Percentiles rank a stretch among this genome's conserved stretches.
Conservation (phyloP, 2,888 invertebrate species). For the Neoitamus cyanurus region DNA sequence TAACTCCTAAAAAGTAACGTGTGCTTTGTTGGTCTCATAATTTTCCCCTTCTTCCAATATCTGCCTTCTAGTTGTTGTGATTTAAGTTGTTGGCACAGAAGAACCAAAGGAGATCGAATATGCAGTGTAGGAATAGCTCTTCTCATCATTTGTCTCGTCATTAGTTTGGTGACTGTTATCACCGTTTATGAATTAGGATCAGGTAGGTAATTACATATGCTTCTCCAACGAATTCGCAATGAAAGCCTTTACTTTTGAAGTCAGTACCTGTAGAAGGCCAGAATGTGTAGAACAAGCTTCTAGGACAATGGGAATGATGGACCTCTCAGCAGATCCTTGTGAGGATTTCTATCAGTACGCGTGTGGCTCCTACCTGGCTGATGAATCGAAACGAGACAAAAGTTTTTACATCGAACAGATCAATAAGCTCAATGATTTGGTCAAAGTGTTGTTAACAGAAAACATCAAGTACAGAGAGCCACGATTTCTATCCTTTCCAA, state of each 20-base stretch:
- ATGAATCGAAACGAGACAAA: background rate
- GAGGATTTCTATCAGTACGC: constrained; percentile 83
- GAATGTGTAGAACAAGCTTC: constrained; percentile 84
- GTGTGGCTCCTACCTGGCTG: constrained; percentile 68
- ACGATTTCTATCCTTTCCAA: constrained; percentile 15
- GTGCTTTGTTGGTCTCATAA: background rate
- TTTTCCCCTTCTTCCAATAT: background rate
- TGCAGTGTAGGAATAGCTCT: background rate
- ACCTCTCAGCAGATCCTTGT: constrained; percentile 75
- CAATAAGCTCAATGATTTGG: constrained; percentile 27
- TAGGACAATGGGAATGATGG: constrained; percentile 74
- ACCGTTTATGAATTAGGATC: background rate
- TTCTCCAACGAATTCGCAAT: no score
- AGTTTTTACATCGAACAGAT: constrained; percentile 9
- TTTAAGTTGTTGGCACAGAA: constrained; percentile 13
- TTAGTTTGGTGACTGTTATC: background rate
- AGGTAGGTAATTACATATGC: background rate
- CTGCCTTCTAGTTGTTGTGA: background rate
- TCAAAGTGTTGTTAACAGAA: constrained; percentile 23
- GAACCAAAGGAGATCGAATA: background rate
- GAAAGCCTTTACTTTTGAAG: background rate
- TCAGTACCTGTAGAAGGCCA: constrained; percentile 71
- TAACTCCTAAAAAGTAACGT: background rate
- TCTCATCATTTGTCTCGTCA: background rate
- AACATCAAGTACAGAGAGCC: background rate